These are phyloP conservation scores for Sturnira hondurensis DNA, from an alignment of 2,113 vertebrate genomes.

Conservation along the genomic window DNA sequence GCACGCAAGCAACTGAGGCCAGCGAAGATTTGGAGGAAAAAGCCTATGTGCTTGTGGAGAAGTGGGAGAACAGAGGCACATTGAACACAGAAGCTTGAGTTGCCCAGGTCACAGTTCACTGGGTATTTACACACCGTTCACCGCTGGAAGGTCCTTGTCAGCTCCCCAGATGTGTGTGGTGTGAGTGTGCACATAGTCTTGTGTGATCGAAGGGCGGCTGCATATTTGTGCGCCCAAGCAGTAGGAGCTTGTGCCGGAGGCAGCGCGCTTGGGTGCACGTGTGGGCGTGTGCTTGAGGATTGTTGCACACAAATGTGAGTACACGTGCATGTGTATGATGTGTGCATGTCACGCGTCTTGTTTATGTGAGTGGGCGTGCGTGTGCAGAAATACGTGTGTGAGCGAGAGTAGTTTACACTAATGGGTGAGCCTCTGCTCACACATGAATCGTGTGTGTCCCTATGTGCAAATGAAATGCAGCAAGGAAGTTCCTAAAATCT, in stretches of 20 bases:
- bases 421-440: background rate
- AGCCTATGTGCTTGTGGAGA: background rate
- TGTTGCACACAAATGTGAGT: background rate
- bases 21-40: background rate
- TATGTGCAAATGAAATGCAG: background rate
- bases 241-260: background rate
- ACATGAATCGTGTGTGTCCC: background rate
- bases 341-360: background rate
- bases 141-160: background rate
- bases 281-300: background rate
- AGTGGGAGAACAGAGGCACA: background rate
- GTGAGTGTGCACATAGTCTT: background rate
- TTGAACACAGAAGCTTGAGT: background rate
- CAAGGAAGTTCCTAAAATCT: background rate
- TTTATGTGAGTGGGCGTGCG: background rate
- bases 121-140: rapidly evolving
- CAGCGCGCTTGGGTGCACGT: background rate
- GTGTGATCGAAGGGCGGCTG: background rate
- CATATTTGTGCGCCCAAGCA: background rate
- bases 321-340: background rate
- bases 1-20: background rate
- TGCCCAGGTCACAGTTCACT: background rate
- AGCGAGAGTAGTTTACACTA: background rate
- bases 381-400: background rate
- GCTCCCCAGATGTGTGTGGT: background rate